Base-by-base conservation (phyloP, 2,888 invertebrate genomes). In the Melanostoma mellinum region DNA sequence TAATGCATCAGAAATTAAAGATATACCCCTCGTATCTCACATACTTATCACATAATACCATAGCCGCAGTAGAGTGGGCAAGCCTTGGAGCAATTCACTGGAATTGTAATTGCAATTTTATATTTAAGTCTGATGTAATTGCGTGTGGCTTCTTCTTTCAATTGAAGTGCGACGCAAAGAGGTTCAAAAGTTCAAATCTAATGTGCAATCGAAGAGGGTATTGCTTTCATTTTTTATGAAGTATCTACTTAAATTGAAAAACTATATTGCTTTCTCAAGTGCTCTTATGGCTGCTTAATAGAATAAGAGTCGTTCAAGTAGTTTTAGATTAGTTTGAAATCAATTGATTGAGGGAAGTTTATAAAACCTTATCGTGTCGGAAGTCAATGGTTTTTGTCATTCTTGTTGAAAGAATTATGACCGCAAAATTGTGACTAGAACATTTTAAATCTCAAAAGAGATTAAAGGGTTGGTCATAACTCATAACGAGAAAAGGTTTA, bases 101-200 rank as follows among this genome's bases (percentile, higher is more conserved):
- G 36, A 65, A 74, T 33, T 74, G n/a, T 50, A 44, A 67, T 52
- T 58, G 67, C 58, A 42, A 55, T 74, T 74, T 58, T 67, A 33
- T 53, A 53, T 52, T 46, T 10, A 46, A 32, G 10, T 44, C 44
- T 46, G 38, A 68, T 60, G 44, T 68, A 60, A 60, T 46, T 73
- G 55, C 63, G 53, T 52, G n/a, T 53, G n/a, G 10, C 5, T 10
- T 8, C 30, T 6, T 58, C 40, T 44, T 42, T 5, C 6, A 6
- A 10, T 55, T 46, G n/a, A 5, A 46, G 44, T 20, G 20, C 5
- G 5, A 10, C 42, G 3, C 44, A 10, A 38, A 63, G 48, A 48
- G 38, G 48, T 63, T 63, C 63, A 50, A 50, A 50, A 50, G 63
- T 63, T 50, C 63, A 63, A 48, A 48, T 30, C 9, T 48, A 38